Evolutionary conservation across 2,888 invertebrate species (phyloP).

Genomic region (Lasioglossum figueresi): DNA sequence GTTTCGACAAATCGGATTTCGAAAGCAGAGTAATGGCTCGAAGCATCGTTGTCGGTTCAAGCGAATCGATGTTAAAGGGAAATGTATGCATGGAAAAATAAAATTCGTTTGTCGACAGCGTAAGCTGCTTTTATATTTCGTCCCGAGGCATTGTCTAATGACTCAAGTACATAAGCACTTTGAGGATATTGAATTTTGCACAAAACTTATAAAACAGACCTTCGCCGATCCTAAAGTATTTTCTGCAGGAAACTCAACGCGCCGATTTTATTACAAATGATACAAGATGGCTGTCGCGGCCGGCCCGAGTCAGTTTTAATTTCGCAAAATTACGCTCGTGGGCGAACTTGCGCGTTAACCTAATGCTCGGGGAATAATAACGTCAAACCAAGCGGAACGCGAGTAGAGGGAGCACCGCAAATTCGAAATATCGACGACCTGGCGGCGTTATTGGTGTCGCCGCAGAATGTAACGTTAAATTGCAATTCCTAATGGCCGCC

Average conservation of each 20-base stretch:
- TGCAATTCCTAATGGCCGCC: conserved; percentile 55
- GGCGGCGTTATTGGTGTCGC: conserved; percentile 46
- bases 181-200: neutral
- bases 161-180: neutral
- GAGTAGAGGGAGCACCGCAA: conserved; percentile 27
- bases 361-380: conserved; percentile 45
- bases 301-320: conserved; percentile 20
- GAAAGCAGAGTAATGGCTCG: neutral
- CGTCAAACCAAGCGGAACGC: conserved; percentile 43
- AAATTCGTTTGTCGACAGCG: neutral
- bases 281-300: neutral
- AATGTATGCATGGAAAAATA: neutral
- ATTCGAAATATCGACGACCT: conserved; percentile 56
- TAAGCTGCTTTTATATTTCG: neutral
- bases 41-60: neutral
- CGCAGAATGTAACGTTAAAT: conserved; percentile 58
- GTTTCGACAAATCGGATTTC: neutral
- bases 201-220: too few relatives aligned
- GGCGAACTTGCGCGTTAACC: conserved; percentile 37
- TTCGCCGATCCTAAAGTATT: too few relatives aligned
- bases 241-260: too few relatives aligned
- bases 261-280: neutral
- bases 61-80: neutral
- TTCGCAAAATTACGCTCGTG: conserved; percentile 26
- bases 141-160: neutral